Evolutionary conservation across 2,113 vertebrate species (phyloP).

Genomic region (Lucifuga dentata): DNA sequence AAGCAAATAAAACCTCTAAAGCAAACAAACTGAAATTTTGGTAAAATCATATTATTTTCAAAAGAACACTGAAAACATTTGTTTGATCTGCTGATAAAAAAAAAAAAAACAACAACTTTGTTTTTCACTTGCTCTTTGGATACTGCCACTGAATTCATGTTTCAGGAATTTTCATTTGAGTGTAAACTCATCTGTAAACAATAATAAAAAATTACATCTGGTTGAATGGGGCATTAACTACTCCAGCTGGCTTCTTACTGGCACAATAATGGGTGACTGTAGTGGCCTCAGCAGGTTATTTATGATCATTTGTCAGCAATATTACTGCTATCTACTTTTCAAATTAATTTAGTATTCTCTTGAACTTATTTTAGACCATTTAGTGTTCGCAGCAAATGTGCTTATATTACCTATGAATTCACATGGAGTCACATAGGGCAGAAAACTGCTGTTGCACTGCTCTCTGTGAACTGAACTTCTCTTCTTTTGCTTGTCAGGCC

Average conservation of each 20-base stretch:
- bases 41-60: slow-evolving; percentile 27
- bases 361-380: slow-evolving; percentile 19
- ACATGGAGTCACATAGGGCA: slow-evolving; percentile 2
- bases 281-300: slow-evolving; percentile 16
- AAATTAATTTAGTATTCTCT: slow-evolving; percentile 14
- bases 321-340: slow-evolving; percentile 5
- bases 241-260: slow-evolving; percentile 4
- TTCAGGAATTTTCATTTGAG: slow-evolving; percentile 18
- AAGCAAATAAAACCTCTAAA: slow-evolving; percentile 71
- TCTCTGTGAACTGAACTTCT: slow-evolving; percentile 8
- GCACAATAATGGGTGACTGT: slow-evolving; percentile 42
- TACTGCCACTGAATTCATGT: slow-evolving; percentile 61
- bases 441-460: slow-evolving; percentile 8
- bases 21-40: slow-evolving; percentile 64
- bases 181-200: slow-evolving; percentile 65
- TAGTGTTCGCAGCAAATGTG: slow-evolving; percentile 9
- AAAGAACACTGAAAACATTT: slow-evolving; percentile 27
- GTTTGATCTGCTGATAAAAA: slow-evolving; percentile 43
- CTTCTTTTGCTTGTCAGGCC: slow-evolving; percentile 5
- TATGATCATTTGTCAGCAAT: slow-evolving; percentile 17
- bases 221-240: slow-evolving; percentile 10
- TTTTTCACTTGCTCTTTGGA: slow-evolving; percentile 66
- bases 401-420: not conserved
- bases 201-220: slow-evolving; percentile 32
- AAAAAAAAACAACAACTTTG: not conserved